Evolutionary conservation across 2,113 vertebrate species (phyloP), one percentile per base, ranked within the genome.

Genomic region (Python bivittatus): DNA sequence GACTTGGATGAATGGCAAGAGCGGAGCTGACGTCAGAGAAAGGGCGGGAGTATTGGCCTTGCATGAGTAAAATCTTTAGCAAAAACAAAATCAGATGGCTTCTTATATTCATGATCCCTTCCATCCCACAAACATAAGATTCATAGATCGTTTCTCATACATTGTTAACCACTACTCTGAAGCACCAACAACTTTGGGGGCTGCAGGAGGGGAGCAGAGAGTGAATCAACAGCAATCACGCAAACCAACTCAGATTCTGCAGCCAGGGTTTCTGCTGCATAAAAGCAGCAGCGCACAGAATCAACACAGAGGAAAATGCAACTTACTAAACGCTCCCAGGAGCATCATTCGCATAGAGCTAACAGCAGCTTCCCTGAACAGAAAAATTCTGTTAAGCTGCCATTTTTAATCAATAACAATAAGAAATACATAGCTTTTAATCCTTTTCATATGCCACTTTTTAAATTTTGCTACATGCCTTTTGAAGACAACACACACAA

Each of bases 181-280:
- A 88, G 33, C 25, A 23, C 5, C 27, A 12, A n/a, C 5, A n/a
- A 48, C 3, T 38, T 42, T 60, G 33, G 23, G 33, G 1, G 22
- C 6, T 27, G 38, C 38, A 12, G 22, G 10, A 88, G 33, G 42
- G 27, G 42, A 25, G 87, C 23, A 29, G 1, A 27, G 42, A 44
- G 11, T 17, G 6, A 44, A 17, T 44, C 42, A 61, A 44, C 0
- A 72, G 20, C 42, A 25, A 8, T 9, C 2, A 11, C 12, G 20
- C 10, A 54, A 72, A 8, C 64, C 38, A 5, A 8, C 53, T 90
- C 42, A 0, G 60, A 38, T 33, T 79, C 60, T n/a, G 44, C 88
- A 52, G 29, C 12, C 87, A 61, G 25, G 53, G 27, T 22, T 53
- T 68, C 15, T 44, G 23, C 89, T 93, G 92, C 33, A 93, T 93